These are phyloP conservation scores for Dryobota labecula DNA, from an alignment of 2,888 invertebrate genomes.

Conservation along the genomic window DNA sequence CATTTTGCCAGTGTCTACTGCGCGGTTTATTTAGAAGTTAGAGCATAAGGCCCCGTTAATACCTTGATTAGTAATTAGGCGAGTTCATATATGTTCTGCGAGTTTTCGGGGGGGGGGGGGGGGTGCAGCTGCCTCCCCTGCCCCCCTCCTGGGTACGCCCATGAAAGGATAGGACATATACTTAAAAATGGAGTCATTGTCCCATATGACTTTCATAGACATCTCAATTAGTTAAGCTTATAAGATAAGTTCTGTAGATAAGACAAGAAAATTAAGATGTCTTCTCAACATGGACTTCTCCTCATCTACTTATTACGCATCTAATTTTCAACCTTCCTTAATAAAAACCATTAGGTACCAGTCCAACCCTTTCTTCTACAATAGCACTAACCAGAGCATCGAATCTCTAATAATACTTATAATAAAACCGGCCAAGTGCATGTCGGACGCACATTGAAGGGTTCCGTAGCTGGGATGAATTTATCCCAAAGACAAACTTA, in stretches of 20 bases:
- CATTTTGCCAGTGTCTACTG: too few species aligned
- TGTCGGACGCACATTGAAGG: too few species aligned
- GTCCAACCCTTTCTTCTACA: constrained; percentile 25
- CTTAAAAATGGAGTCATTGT: background rate
- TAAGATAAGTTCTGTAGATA: constrained; percentile 33
- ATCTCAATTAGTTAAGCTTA: constrained; percentile 30
- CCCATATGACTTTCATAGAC: constrained; percentile 9
- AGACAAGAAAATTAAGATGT: background rate
- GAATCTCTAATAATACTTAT: constrained; percentile 33
- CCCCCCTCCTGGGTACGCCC: too few species aligned
- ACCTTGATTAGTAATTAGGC: too few species aligned
- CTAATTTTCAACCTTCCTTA: constrained; percentile 9
- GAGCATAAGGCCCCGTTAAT: too few species aligned
- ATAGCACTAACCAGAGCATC: constrained; percentile 29
- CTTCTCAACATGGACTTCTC: background rate
- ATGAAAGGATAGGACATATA: background rate
- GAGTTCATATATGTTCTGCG: too few species aligned
- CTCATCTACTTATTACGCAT: background rate
- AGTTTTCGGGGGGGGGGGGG: too few species aligned
- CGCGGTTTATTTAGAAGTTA: too few species aligned
- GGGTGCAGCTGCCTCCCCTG: too few species aligned
- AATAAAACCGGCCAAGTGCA: background rate
- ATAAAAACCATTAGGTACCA: constrained; percentile 16
- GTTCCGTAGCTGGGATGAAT: too few species aligned
- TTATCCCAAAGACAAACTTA: too few species aligned